Percentiles rank a stretch among this genome's conserved stretches.
These are phyloP conservation scores for Periophthalmus magnuspinnatus DNA, from an alignment of 2,797 vertebrate species.

Conservation along the genomic window DNA sequence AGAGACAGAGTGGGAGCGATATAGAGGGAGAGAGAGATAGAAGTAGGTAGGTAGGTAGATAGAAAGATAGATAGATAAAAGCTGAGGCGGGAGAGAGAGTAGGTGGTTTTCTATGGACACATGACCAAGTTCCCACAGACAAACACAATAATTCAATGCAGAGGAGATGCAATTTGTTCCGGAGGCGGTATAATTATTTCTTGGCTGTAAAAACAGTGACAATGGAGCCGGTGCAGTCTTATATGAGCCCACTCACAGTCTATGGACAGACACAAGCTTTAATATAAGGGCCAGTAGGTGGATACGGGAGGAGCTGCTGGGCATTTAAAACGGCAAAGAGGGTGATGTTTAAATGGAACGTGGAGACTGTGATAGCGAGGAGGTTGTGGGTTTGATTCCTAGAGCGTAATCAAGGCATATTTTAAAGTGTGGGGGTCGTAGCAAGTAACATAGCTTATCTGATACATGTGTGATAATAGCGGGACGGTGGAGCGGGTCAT, in stretches of 20 bases:
- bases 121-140: slow-evolving; percentile 10
- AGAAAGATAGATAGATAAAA: neutral
- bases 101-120: neutral
- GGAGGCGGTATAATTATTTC: slow-evolving; percentile 11
- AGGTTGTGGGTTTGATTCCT: too few species aligned
- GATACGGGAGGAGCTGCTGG: neutral
- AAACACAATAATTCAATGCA: neutral
- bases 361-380: neutral
- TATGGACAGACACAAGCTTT: neutral
- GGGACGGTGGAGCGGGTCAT: too few species aligned
- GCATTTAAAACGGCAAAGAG: too few species aligned
- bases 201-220: neutral
- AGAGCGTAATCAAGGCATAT: too few species aligned
- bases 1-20: too few species aligned
- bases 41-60: too few species aligned
- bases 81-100: neutral
- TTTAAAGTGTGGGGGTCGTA: too few species aligned
- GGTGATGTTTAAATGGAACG: neutral
- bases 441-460: too few species aligned
- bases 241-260: neutral
- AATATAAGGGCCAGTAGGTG: neutral
- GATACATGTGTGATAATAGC: too few species aligned
- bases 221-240: neutral
- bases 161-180: slow-evolving; percentile 1
- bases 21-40: too few species aligned